Evolutionary conservation across 2,888 invertebrate species (phyloP).

Genomic region (Galerucella nymphaeae): DNA sequence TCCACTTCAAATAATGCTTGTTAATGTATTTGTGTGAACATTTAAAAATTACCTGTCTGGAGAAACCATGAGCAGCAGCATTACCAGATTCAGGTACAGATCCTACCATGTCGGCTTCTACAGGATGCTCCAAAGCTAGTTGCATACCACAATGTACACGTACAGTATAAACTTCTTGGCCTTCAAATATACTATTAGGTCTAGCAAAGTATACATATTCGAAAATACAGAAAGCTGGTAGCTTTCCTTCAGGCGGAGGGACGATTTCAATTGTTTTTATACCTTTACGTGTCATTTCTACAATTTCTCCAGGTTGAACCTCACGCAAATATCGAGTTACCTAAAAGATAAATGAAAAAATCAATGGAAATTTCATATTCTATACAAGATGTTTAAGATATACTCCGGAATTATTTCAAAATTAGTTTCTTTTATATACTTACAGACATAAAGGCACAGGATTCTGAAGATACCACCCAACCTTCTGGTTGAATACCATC

Average conservation of each 20-base stretch:
- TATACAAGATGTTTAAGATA: too few relatives aligned
- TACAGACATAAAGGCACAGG: constrained; percentile 89
- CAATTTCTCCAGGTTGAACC: constrained; percentile 92
- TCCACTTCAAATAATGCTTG: neutral
- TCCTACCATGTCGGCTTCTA: constrained; percentile 95
- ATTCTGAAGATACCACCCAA: constrained; percentile 97
- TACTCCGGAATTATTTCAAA: neutral
- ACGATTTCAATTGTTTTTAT: constrained; percentile 88
- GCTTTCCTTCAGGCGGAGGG: constrained; percentile 79
- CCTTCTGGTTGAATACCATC: constrained; percentile 74
- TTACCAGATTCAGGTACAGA: constrained; percentile 98
- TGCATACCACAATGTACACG: constrained; percentile 93
- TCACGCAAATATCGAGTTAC: constrained; percentile 92
- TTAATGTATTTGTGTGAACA: neutral
- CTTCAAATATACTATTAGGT: constrained; percentile 95
- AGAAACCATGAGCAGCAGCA: constrained; percentile 96
- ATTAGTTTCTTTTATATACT: constrained; percentile 18
- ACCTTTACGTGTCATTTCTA: constrained; percentile 88
- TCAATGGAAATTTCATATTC: neutral
- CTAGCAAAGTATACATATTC: constrained; percentile 99
- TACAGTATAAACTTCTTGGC: constrained; percentile 95
- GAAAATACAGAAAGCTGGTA: constrained; percentile 96
- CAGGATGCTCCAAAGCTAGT: constrained; percentile 88
- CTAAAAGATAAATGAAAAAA: constrained; percentile 26
- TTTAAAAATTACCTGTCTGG: constrained; percentile 74